phyloP scores from a whole-genome alignment of 2,797 vertebrate species.

The Melanotaenia boesemani region DNA sequence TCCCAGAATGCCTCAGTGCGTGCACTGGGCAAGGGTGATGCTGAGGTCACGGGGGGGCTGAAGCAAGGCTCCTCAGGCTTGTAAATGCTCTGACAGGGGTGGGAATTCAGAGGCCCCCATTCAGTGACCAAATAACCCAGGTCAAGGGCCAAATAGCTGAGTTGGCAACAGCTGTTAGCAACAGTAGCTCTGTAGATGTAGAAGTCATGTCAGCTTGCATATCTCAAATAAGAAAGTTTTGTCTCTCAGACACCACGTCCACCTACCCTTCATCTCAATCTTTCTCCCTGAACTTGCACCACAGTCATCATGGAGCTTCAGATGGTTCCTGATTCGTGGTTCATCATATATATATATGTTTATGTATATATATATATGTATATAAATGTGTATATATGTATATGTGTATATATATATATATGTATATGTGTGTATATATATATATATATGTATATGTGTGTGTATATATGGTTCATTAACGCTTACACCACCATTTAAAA shows the following conservation, averaged over 20 bases:
- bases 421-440: too few species aligned
- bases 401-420: too few species aligned
- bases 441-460: too few species aligned
- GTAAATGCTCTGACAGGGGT: slow-evolving; percentile 87
- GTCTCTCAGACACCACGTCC: neutral
- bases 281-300: neutral
- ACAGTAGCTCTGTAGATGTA: slow-evolving; percentile 44
- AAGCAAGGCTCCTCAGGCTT: slow-evolving; percentile 82
- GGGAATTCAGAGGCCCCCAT: slow-evolving; percentile 88
- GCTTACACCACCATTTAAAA: too few species aligned
- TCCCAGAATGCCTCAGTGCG: slow-evolving; percentile 82
- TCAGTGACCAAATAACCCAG: slow-evolving; percentile 83
- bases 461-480: too few species aligned
- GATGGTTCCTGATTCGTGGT: slow-evolving; percentile 26
- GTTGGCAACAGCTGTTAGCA: slow-evolving; percentile 87
- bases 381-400: too few species aligned
- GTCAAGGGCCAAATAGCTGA: slow-evolving; percentile 88
- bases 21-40: slow-evolving; percentile 75
- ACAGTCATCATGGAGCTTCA: slow-evolving; percentile 1
- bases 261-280: neutral
- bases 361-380: too few species aligned
- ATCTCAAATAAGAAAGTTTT: slow-evolving; percentile 1
- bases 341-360: too few species aligned
- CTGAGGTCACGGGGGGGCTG: slow-evolving; percentile 74
- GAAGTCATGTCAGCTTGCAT: slow-evolving; percentile 20